Evolutionary conservation across 2,888 invertebrate genomes (phyloP).

Genomic region (Argyresthia goedartella): DNA sequence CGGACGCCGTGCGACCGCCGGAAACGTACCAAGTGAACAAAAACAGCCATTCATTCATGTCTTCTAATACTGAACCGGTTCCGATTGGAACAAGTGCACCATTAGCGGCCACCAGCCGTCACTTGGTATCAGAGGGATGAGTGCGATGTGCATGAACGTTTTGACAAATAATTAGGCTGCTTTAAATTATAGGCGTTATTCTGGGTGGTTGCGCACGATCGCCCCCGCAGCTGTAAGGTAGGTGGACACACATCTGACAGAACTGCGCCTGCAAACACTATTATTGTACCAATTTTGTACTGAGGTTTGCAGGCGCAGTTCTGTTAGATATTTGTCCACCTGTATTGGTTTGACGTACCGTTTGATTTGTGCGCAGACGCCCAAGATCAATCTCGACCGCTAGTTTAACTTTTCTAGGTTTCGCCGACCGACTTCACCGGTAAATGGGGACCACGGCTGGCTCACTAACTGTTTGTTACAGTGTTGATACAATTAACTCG

Average conservation of each 20-base stretch:
- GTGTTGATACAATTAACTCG: constrained; percentile 28
- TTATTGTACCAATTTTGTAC: too few relatives aligned
- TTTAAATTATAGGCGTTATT: background rate
- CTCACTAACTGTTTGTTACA: constrained; percentile 26
- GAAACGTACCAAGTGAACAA: constrained; percentile 66
- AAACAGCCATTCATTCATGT: constrained; percentile 63
- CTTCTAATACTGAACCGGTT: constrained; percentile 24
- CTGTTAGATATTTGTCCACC: too few relatives aligned
- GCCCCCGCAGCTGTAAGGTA: constrained; percentile 56
- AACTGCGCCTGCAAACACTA: too few relatives aligned
- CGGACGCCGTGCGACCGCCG: constrained; percentile 38
- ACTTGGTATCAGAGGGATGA: background rate
- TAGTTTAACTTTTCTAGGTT: constrained; percentile 52
- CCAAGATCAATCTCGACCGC: constrained; percentile 42
- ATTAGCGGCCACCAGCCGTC: background rate
- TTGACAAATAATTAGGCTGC: background rate
- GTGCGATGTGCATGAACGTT: background rate
- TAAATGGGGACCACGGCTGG: constrained; percentile 44
- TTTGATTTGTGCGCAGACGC: constrained; percentile 59
- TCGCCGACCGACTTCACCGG: constrained; percentile 27
- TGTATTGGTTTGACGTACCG: constrained; percentile 54
- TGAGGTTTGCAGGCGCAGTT: too few relatives aligned
- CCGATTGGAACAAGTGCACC: background rate
- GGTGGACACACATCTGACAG: too few relatives aligned
- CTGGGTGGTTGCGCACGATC: constrained; percentile 31